Conservation (phyloP, 2,888 invertebrate genomes). For the Teleiodes luculella region DNA sequence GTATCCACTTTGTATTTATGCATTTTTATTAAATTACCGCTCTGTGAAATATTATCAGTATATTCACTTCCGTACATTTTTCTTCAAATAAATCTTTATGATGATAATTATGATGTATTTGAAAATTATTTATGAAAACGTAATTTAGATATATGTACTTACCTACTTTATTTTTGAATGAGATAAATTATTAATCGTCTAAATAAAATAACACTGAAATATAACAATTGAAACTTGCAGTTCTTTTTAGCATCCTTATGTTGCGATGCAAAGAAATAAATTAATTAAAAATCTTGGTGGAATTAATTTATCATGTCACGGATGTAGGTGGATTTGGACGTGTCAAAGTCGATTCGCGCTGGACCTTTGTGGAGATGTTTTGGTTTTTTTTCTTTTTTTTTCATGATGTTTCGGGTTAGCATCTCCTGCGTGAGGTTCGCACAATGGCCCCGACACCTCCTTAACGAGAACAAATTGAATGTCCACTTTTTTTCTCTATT, state of each 20-base stretch:
- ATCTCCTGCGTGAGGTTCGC: slow-evolving; percentile 39
- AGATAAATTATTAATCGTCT: too few species aligned
- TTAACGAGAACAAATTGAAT: slow-evolving; percentile 62
- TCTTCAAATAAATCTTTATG: too few species aligned
- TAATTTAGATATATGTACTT: too few species aligned
- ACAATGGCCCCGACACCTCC: slow-evolving; percentile 49
- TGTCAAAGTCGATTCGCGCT: slow-evolving; percentile 1
- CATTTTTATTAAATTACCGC: too few species aligned
- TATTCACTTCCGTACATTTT: too few species aligned
- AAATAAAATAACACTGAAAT: background rate
- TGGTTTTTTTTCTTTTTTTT: background rate
- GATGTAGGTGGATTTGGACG: background rate
- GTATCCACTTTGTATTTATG: too few species aligned
- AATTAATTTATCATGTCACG: slow-evolving; percentile 1
- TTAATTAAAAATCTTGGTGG: slow-evolving; percentile 10
- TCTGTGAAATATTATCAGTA: too few species aligned
- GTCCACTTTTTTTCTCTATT: slow-evolving; percentile 42
- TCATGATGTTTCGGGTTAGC: background rate
- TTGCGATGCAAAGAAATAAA: background rate
- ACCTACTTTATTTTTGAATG: too few species aligned
- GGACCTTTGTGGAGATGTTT: background rate
- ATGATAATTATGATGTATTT: too few species aligned
- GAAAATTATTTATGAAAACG: too few species aligned
- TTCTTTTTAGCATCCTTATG: background rate
- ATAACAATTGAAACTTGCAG: background rate